Base-by-base conservation (phyloP, 2,113 vertebrate species). In the Climacteris rufus region DNA sequence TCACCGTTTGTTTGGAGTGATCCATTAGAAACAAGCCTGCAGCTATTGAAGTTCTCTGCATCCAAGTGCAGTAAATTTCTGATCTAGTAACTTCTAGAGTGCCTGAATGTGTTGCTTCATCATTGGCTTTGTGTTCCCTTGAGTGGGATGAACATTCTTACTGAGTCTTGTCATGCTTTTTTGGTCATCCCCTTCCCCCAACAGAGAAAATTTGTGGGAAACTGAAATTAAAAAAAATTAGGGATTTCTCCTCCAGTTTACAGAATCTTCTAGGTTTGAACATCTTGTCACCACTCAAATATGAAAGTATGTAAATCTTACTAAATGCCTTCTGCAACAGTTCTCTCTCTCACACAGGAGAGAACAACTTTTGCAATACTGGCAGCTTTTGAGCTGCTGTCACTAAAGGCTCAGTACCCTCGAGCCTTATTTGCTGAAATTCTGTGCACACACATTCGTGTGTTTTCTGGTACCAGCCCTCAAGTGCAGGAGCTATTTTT, bases 401-500 rank as follows among this genome's bases (percentile, higher is more conserved):
- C 70, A 37, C 64, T 77, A 5, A 72, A 89, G 45, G 7, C 49
- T 82, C 39, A 6, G 44, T 30, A 63, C 42, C 49, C 44, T 76
- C 40, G 4, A 83, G 80, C 83, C 83, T 90, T 93, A 71, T 84
- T 94, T 95, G 90, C 83, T 93, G 71, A 94, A 94, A 83, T 90
- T 88, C 94, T 92, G 59, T 75, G 71, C 79, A 35, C 3, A 5
- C 64, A 56, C 35, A 28, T 75, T 78, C 4, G 8, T 93, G 68
- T 88, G 64, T 90, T 91, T 93, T 89, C 60, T 95, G 74, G 20
- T 92, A 52, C 89, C 6, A 7, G 61, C 65, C 87, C 49, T 94
- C 33, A 50, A 94, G 83, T 57, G 31, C 61, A 76, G 53, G 61
- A 93, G 61, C 91, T 96, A 95, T 95, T 95, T 94, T 94, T 97